Percentiles rank a stretch among this genome's conserved stretches.
These are phyloP conservation scores for Falco novaeseelandiae DNA, from an alignment of 2,797 vertebrate species.

Conservation along the genomic window DNA sequence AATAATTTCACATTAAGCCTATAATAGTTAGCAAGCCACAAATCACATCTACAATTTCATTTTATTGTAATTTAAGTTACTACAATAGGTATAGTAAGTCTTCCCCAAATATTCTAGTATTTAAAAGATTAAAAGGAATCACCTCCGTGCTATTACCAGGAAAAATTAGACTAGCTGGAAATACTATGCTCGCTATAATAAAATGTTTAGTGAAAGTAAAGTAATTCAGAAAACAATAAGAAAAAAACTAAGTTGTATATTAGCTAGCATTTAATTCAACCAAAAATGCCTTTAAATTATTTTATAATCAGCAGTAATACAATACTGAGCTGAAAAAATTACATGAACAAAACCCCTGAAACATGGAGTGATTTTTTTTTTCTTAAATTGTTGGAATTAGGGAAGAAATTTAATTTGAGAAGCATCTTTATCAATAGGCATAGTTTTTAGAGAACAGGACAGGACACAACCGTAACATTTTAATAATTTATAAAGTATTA, in stretches of 20 bases:
- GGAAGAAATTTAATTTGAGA: not conserved
- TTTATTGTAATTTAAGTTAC: not conserved
- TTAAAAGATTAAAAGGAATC: not conserved
- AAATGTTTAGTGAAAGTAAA: not conserved
- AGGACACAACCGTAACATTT: not conserved
- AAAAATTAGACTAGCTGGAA: not conserved
- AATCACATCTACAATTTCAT: not conserved
- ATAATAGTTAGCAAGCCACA: not conserved
- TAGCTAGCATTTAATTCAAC: not conserved
- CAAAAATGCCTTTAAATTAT: not conserved
- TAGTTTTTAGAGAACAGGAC: not conserved
- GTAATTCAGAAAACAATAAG: not conserved
- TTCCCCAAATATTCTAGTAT: not conserved
- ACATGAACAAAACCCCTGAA: not conserved
- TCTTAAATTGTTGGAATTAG: not conserved
- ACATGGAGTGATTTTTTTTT: not conserved
- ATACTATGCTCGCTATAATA: not conserved
- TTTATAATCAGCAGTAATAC: not conserved
- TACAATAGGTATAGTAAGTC: not conserved
- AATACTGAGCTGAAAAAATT: not conserved
- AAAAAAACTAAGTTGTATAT: not conserved
- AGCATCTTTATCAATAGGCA: not conserved
- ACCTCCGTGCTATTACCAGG: not conserved
- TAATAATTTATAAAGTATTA: not conserved
- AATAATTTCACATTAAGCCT: not conserved